phyloP scores from a whole-genome alignment of 2,888 invertebrate genomes.

The Lepidochitona cinerea region DNA sequence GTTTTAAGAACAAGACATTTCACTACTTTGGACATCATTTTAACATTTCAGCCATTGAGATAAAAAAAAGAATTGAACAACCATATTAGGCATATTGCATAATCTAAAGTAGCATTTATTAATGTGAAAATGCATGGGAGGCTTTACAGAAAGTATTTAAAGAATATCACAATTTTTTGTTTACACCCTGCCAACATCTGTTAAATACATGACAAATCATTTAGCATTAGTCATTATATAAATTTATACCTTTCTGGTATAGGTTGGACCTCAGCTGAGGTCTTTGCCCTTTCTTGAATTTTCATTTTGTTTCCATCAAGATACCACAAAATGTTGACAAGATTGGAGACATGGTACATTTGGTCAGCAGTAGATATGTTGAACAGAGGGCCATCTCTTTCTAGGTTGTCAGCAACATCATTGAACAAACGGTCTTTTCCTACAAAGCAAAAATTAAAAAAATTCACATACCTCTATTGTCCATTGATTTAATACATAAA shows the following conservation, averaged over 20 bases:
- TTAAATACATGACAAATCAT: too few species aligned
- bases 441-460: too few species aligned
- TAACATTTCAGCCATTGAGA: too few species aligned
- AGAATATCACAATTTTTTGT: too few species aligned
- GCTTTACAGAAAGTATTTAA: too few species aligned
- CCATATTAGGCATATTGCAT: not conserved
- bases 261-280: not conserved
- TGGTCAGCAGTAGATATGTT: not conserved
- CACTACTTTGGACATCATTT: too few species aligned
- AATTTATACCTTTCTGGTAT: not conserved
- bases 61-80: too few species aligned
- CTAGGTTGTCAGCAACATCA: not conserved
- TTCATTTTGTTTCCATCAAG: not conserved
- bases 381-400: not conserved
- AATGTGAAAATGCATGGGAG: too few species aligned
- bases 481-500: not conserved
- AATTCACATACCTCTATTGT: not conserved
- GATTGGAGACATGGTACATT: not conserved
- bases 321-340: not conserved
- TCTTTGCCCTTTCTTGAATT: not conserved
- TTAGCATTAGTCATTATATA: too few species aligned
- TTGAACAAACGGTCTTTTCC: not conserved
- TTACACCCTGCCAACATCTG: too few species aligned
- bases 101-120: not conserved
- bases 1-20: too few species aligned